Evolutionary conservation across 2,888 invertebrate species (phyloP), one percentile per base, ranked within the genome.

Genomic region (Polietes domitor): DNA sequence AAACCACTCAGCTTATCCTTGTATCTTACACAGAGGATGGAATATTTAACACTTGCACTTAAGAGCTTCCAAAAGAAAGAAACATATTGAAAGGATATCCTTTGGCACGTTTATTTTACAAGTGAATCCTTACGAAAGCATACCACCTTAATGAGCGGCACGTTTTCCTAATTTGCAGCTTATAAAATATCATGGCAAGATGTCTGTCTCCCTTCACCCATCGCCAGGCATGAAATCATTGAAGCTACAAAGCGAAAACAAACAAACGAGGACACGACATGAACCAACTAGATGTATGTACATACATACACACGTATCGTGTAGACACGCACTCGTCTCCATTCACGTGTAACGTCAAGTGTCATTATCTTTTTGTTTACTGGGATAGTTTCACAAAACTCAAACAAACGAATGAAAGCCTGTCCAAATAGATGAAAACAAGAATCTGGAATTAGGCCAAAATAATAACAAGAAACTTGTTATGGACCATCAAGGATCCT

Each of bases 321-420:
- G n/a, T n/a, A n/a, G n/a, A n/a, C 37, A 37, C 37, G 37, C 15
- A 73, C 12, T 73, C 47, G 32, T 9, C n/a, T 9, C 1, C 37
- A 37, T 9, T 37, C 70, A 55, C 53, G 68, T 68, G 55, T 55
- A n/a, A 26, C 43, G 55, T 71, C 37, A 71, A 76, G 76, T 80
- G 65, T 71, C 19, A 77, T 77, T 73, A 73, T 68, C 79, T 47
- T 75, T 17, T 77, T 70, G n/a, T n/a, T 47, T 5, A 47, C n/a
- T n/a, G n/a, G n/a, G n/a, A n/a, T n/a, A 47, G 47, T 47, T 47
- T 1, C 12, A 12, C 37, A 37, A 37, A 7, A 37, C 37, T 10
- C 6, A 37, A 9, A 7, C 37, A 37, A 37, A 37, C 37, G 37
- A 12, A 37, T 37, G 37, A 37, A 37, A 7, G 37, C 9, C 37